Evolutionary conservation across 2,113 vertebrate genomes (phyloP).

Genomic region (Lepus timidus): DNA sequence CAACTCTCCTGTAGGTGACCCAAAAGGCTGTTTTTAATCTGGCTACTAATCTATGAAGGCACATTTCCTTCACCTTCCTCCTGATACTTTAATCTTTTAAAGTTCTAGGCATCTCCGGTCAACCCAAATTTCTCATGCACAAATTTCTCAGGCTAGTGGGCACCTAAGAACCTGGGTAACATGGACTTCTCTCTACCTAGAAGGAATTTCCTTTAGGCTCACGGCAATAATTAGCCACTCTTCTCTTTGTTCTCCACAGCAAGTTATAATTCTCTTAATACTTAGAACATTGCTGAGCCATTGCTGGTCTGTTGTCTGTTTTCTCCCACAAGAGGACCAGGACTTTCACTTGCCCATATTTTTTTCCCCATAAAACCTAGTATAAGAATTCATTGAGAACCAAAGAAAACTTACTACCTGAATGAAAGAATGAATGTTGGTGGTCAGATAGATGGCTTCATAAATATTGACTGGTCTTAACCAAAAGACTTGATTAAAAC

Average conservation of each 20-base stretch:
- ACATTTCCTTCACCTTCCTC: neutral
- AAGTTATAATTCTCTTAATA: neutral
- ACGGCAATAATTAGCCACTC: neutral
- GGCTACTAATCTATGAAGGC: neutral
- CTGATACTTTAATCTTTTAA: neutral
- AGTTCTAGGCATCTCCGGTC: neutral
- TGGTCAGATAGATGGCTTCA: neutral
- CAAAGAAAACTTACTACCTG: neutral
- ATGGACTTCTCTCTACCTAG: neutral
- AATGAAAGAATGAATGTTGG: neutral
- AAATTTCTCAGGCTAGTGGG: neutral
- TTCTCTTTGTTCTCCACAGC: neutral
- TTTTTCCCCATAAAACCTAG: neutral
- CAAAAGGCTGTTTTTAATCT: neutral
- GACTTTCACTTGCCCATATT: neutral
- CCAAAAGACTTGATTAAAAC: neutral
- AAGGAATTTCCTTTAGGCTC: neutral
- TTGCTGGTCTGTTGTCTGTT: neutral
- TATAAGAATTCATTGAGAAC: neutral
- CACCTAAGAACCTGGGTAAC: neutral
- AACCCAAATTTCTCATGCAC: neutral
- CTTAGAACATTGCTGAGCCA: neutral
- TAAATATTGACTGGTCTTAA: neutral
- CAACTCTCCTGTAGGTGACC: neutral
- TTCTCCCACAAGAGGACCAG: neutral